Percentiles rank a stretch among this genome's conserved stretches.
Evolutionary conservation across 2,888 invertebrate genomes (phyloP).

Genomic region (Troilus luridus): DNA sequence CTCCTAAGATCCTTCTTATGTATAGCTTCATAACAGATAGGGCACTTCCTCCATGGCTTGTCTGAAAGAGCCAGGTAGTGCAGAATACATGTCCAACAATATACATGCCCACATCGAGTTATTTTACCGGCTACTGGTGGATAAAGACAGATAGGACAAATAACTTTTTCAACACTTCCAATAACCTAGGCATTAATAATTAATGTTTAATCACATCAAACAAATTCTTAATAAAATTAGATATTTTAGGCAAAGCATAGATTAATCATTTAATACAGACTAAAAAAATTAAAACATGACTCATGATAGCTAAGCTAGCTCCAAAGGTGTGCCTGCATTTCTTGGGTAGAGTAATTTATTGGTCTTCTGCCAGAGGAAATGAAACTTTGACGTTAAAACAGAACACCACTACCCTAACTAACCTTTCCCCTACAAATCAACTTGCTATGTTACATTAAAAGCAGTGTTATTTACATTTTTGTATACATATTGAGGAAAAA

Average conservation of each 20-base stretch:
- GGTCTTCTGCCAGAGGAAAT: not conserved
- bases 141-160: constrained; percentile 94
- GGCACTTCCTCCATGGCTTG: constrained; percentile 87
- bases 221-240: no score
- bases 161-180: constrained; percentile 75
- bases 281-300: no score
- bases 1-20: constrained; percentile 87
- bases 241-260: no score
- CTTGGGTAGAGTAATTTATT: not conserved
- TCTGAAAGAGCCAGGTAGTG: constrained; percentile 92
- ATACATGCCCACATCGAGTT: constrained; percentile 94
- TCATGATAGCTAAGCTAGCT: not conserved
- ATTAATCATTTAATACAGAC: no score
- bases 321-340: not conserved
- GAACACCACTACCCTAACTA: not conserved
- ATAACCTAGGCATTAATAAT: constrained; percentile 72
- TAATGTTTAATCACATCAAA: not conserved
- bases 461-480: no score
- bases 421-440: not conserved
- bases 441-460: not conserved
- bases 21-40: constrained; percentile 91
- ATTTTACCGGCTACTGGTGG: constrained; percentile 90
- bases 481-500: no score
- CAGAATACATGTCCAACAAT: constrained; percentile 95
- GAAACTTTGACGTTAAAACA: not conserved